Evolutionary conservation across 2,797 vertebrate genomes (phyloP).

Genomic region (Clamator glandarius): DNA sequence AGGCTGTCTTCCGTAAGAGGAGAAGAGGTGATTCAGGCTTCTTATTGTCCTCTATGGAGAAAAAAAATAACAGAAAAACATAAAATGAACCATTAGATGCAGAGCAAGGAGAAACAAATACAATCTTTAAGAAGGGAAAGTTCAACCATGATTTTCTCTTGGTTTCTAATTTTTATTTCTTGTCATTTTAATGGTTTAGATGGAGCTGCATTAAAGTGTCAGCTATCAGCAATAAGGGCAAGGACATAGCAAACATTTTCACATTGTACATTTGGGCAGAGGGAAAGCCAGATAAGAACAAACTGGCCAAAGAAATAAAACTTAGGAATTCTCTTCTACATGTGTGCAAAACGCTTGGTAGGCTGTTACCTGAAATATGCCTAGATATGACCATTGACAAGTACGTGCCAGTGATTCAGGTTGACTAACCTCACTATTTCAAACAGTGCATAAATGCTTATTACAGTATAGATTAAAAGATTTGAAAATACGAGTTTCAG

Average conservation of each 20-base stretch:
- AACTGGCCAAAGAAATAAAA: neutral
- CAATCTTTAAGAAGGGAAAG: neutral
- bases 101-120: neutral
- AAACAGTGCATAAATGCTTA: too few relatives aligned
- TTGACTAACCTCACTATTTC: too few relatives aligned
- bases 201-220: neutral
- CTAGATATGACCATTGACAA: too few relatives aligned
- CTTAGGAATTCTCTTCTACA: too few relatives aligned
- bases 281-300: neutral
- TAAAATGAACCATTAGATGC: neutral
- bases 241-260: neutral
- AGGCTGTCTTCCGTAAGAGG: neutral
- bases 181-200: neutral
- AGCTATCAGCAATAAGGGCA: neutral
- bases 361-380: too few relatives aligned
- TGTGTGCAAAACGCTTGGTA: too few relatives aligned
- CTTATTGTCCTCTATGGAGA: neutral
- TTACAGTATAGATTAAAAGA: too few relatives aligned
- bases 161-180: neutral
- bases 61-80: neutral
- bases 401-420: too few relatives aligned
- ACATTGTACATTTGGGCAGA: neutral
- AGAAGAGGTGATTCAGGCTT: neutral
- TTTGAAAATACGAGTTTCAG: too few relatives aligned
- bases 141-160: neutral